Base-by-base conservation (phyloP, 1,140 invertebrate species). In the Caerostris extrusa region DNA sequence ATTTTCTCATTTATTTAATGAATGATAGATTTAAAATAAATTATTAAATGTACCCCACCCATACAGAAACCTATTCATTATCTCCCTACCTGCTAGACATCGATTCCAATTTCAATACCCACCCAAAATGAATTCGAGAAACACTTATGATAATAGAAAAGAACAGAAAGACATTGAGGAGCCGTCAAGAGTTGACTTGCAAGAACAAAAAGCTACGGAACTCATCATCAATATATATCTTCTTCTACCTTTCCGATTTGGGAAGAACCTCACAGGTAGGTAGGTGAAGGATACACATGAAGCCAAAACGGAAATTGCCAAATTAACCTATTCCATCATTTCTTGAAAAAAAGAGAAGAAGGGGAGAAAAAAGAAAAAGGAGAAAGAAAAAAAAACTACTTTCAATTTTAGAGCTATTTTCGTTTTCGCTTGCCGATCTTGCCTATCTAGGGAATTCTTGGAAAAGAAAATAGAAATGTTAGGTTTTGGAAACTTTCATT, bases 341-440 rank as follows among this genome's bases (percentile, higher is more conserved):
- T 67, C 17, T 56, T 34, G 77, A 5, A 82, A 34, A 8, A 92
- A 34, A n/a, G 7, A 50, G 17, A 82, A 89, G 85, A 87, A 56
- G n/a, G n/a, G n/a, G n/a, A n/a, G n/a, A n/a, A n/a, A n/a, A 57
- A 81, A 50, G 81, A 81, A 94, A 53, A 83, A n/a, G n/a, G n/a
- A n/a, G n/a, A n/a, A 60, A 3, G 82, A 60, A 89, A 67, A 91
- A 57, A 55, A 53, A 89, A 53, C 88, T 58, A 53, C 64, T 90
- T 90, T 90, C 88, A 90, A 90, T 90, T 90, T 77, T 71, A 50
- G 17, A 90, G 67, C 88, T 67, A 90, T 90, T 90, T 88, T 88
- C 86, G 67, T 88, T 61, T 90, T 90, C 87, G n/a, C 87, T 34
- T 0, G 17, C 55, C 55, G 3, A 77, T 90, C 34, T 50, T 82